Conservation (phyloP, 30 jellyfish, hydroid and myxozoan species). For the Cassiopea xamachana region DNA sequence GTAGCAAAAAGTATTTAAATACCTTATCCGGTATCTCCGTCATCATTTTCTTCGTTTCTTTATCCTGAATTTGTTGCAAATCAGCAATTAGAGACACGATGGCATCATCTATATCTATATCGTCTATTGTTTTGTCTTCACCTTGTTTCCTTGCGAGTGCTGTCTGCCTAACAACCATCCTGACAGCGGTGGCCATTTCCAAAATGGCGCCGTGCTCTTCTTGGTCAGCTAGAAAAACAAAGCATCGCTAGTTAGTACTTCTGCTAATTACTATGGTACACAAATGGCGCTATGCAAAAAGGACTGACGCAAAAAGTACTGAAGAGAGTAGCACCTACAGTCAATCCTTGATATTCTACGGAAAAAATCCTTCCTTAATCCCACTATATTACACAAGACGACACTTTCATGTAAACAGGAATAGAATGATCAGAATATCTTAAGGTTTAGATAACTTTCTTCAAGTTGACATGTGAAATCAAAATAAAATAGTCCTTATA, state of each 20-base stretch:
- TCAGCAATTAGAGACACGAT: conserved; percentile 87
- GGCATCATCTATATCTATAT: conserved; percentile 63
- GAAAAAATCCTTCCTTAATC: no score
- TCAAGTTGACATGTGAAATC: no score
- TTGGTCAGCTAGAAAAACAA: conserved; percentile 79
- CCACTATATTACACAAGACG: no score
- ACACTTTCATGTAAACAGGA: no score
- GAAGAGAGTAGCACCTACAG: no score
- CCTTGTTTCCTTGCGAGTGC: conserved; percentile 14
- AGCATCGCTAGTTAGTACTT: not conserved
- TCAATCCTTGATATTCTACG: no score
- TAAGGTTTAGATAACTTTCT: no score
- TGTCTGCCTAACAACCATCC: conserved; percentile 66
- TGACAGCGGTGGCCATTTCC: conserved; percentile 96
- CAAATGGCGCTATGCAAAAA: no score
- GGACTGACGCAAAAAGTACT: no score
- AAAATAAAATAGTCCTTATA: no score
- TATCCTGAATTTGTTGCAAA: conserved; percentile 88
- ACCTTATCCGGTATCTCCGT: conserved; percentile 70
- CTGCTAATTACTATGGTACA: no score
- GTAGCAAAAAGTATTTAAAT: not conserved
- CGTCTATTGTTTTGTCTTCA: conserved; percentile 19
- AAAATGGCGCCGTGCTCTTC: conserved; percentile 94
- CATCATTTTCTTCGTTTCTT: conserved; percentile 61
- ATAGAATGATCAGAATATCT: no score